Percentiles rank a stretch among this genome's conserved stretches.
Evolutionary conservation across 2,888 invertebrate genomes (phyloP).

Genomic region (Metopia argyrocephala): DNA sequence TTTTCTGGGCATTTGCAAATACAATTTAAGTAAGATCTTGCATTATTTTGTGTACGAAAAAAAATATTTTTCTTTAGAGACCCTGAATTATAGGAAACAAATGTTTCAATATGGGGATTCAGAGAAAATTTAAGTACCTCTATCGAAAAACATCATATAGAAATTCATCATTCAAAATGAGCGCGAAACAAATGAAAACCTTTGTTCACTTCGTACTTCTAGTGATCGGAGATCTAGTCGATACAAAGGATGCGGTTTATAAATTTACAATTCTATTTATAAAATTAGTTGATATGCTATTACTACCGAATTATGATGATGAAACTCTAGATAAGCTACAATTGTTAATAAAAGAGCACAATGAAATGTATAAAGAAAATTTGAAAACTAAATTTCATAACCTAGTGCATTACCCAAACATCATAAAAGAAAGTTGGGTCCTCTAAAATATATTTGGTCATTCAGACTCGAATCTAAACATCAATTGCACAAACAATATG

Average conservation of each 20-base stretch:
- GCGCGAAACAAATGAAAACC: slow-evolving; percentile 49
- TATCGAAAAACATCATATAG: slow-evolving; percentile 50
- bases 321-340: slow-evolving; percentile 25
- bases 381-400: slow-evolving; percentile 55
- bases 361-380: slow-evolving; percentile 43
- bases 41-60: slow-evolving; percentile 28
- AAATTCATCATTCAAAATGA: slow-evolving; percentile 54
- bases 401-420: slow-evolving; percentile 49
- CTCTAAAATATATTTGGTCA: slow-evolving; percentile 48
- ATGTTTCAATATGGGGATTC: slow-evolving; percentile 42
- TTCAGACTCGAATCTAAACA: slow-evolving; percentile 57
- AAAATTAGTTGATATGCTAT: slow-evolving; percentile 48
- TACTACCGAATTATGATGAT: slow-evolving; percentile 43
- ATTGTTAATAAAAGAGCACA: slow-evolving; percentile 45
- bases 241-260: slow-evolving; percentile 37
- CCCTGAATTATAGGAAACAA: slow-evolving; percentile 34
- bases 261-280: slow-evolving; percentile 33
- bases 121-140: slow-evolving; percentile 27
- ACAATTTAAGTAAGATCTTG: slow-evolving; percentile 34
- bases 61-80: slow-evolving; percentile 25
- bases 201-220: slow-evolving; percentile 46
- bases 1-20: slow-evolving; percentile 35
- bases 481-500: no score
- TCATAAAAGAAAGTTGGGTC: slow-evolving; percentile 49
- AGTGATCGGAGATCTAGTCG: slow-evolving; percentile 52